These are phyloP conservation scores for Trididemnum clinides DNA, from an alignment of 23 tunicate genomes.

Conservation along the genomic window DNA sequence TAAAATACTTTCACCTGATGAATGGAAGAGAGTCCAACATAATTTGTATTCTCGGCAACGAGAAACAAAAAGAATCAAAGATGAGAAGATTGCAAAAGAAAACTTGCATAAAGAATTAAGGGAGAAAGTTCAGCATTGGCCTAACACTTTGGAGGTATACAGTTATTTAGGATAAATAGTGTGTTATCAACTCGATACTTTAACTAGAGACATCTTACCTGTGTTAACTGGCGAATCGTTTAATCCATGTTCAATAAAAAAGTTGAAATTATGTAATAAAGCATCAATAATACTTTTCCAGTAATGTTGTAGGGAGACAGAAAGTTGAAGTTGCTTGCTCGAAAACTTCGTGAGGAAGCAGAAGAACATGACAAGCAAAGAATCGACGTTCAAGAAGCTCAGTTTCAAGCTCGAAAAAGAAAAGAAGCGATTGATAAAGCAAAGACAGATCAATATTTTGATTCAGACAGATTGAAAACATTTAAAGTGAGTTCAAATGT, in stretches of 20 bases:
- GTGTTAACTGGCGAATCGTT: too few relatives aligned
- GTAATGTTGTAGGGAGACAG: slow-evolving; percentile 61
- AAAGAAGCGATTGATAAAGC: slow-evolving; percentile 68
- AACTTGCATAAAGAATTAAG: background rate
- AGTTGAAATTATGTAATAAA: too few relatives aligned
- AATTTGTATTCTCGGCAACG: background rate
- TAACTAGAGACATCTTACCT: too few relatives aligned
- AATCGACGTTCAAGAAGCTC: slow-evolving; percentile 56
- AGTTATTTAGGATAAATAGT: too few relatives aligned
- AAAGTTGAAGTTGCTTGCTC: slow-evolving; percentile 37
- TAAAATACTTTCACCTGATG: background rate
- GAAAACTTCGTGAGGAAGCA: slow-evolving; percentile 52
- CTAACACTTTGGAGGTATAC: background rate
- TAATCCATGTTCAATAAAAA: too few relatives aligned
- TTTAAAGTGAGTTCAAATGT: slow-evolving; percentile 56
- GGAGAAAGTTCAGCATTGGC: background rate
- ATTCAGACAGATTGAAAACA: slow-evolving; percentile 57
- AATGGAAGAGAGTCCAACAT: background rate
- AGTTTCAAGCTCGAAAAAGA: slow-evolving; percentile 49
- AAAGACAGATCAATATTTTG: slow-evolving; percentile 39
- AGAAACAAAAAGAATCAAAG: background rate
- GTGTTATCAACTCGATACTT: too few relatives aligned
- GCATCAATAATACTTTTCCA: too few relatives aligned
- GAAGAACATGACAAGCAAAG: slow-evolving; percentile 38
- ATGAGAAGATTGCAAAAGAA: background rate